phyloP scores from a whole-genome alignment of 2,888 invertebrate species.

The Oxytorus armatus region DNA sequence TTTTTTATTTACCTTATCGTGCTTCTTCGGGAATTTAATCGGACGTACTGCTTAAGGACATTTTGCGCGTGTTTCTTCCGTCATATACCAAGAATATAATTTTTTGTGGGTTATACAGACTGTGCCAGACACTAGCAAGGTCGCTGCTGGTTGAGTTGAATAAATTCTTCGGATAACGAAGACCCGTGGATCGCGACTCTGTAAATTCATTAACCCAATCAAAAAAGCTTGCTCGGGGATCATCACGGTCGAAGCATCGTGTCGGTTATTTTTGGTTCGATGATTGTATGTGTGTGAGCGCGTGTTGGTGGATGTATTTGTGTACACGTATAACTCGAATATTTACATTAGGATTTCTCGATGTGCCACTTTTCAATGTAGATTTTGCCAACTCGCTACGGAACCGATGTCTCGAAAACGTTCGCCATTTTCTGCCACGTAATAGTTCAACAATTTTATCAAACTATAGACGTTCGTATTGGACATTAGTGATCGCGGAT shows the following conservation, averaged over 20 bases:
- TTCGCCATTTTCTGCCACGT: too few relatives aligned
- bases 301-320: neutral
- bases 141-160: slow-evolving; percentile 22
- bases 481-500: slow-evolving; percentile 29
- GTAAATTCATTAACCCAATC: slow-evolving; percentile 44
- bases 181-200: slow-evolving; percentile 3
- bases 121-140: slow-evolving; percentile 35
- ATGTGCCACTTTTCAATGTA: neutral
- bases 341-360: slow-evolving; percentile 6
- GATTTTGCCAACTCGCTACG: too few relatives aligned
- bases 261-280: neutral
- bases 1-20: slow-evolving; percentile 26
- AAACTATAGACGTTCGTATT: slow-evolving; percentile 30
- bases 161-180: slow-evolving; percentile 16
- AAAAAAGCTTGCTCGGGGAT: slow-evolving; percentile 4
- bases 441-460: slow-evolving; percentile 28
- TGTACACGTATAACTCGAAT: slow-evolving; percentile 9
- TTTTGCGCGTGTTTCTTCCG: slow-evolving; percentile 8
- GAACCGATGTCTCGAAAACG: too few relatives aligned
- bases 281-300: neutral
- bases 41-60: slow-evolving; percentile 23
- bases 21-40: slow-evolving; percentile 20
- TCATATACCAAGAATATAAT: neutral
- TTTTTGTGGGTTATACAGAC: neutral
- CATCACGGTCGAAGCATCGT: slow-evolving; percentile 3